A percentile compares a stretch with the other conserved stretches of the same genome.
These are phyloP conservation scores for Eupithecia vulgata DNA, from an alignment of 2,888 invertebrate genomes.

Conservation along the genomic window DNA sequence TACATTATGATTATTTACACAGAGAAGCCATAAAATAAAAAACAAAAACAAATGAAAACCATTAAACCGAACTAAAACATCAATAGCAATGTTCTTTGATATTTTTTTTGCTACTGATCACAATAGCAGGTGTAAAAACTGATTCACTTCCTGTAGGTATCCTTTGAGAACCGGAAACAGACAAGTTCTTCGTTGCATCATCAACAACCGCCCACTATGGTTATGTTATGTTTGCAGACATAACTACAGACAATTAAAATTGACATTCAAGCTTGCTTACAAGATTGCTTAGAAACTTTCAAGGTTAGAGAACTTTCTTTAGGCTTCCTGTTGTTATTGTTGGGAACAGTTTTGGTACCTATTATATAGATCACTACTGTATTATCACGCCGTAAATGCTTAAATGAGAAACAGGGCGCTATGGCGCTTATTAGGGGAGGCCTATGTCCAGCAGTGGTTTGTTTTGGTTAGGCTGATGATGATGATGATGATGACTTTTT, in stretches of 20 bases:
- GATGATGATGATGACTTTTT: no score
- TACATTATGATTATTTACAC: no score
- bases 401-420: no score
- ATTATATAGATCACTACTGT: no score
- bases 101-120: background rate
- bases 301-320: background rate
- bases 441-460: no score
- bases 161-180: conserved; percentile 15
- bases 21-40: no score
- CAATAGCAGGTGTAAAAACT: conserved; percentile 6
- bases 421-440: no score
- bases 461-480: no score
- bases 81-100: background rate
- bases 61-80: background rate
- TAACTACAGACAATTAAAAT: conserved; percentile 23
- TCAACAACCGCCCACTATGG: conserved; percentile 11
- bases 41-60: background rate
- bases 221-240: background rate
- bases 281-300: background rate
- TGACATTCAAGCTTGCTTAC: conserved; percentile 18
- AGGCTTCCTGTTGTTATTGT: background rate
- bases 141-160: conserved; percentile 12
- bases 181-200: conserved; percentile 1
- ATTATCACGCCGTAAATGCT: no score
- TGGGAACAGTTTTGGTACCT: background rate